Conservation (phyloP, 1,140 invertebrate genomes). For the Micrasema longulum region DNA sequence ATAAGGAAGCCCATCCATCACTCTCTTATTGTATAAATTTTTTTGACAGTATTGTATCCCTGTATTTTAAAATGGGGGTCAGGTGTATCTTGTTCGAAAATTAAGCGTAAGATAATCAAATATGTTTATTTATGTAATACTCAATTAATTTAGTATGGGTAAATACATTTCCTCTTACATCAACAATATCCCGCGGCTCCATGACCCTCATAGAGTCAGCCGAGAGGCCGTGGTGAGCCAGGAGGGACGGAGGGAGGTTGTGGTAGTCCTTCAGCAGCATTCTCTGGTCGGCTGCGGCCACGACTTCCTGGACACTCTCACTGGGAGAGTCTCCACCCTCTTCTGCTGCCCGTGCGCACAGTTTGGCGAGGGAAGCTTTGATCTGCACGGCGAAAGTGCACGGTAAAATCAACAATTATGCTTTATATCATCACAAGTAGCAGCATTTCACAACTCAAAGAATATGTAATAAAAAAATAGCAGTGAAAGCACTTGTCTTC, state of each 20-base stretch:
- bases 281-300: conserved; percentile 52
- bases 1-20: no score
- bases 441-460: no score
- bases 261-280: conserved; percentile 61
- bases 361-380: conserved; percentile 78
- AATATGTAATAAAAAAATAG: no score
- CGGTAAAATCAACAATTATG: no score
- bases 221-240: conserved; percentile 56
- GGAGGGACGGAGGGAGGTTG: conserved; percentile 57
- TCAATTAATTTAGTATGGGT: no score
- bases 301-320: conserved; percentile 2
- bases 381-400: conserved; percentile 63
- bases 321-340: conserved; percentile 43
- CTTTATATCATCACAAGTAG: no score
- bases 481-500: no score
- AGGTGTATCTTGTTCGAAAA: conserved; percentile 6
- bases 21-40: no score
- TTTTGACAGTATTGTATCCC: no score
- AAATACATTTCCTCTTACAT: conserved; percentile 59
- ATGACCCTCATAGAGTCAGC: conserved; percentile 55
- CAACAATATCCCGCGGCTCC: conserved; percentile 59
- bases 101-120: neutral
- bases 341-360: conserved; percentile 63
- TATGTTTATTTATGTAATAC: no score
- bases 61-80: no score